Evolutionary conservation across 2,888 invertebrate genomes (phyloP), one percentile per base, ranked within the genome.

Genomic region (Myopa testacea): DNA sequence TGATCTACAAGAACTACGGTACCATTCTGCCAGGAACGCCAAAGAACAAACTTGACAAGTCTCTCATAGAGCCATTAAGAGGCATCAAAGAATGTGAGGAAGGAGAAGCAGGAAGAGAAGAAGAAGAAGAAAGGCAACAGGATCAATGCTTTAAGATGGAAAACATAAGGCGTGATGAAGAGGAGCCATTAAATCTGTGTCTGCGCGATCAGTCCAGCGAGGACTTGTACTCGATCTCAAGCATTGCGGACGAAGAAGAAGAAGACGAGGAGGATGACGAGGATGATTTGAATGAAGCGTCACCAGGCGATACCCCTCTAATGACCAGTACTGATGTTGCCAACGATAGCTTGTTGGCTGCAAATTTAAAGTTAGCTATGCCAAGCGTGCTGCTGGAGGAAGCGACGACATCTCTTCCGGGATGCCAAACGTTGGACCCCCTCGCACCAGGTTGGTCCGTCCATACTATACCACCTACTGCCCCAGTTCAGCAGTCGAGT

Each of bases 1-100:
- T 96, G 65, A 96, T 96, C 82, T 96, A 96, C 85, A 96, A 96
- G 87, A 96, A 96, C 87, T 96, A 96, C 86, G 96, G 96, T 4
- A 96, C 95, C 0, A 95, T 96, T 16, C 92, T 95, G 72, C 95
- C 95, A 0, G 94, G 94, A 0, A 94, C 94, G 10, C 94, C 94
- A 0, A 91, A 90, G 52, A 91, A 91, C 67, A 79, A 93, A 83
- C 91, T 60, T n/a, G 73, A 37, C 26, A 67, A 63, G 16, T 7
- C 65, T 0, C 62, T 62, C 1, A 62, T 26, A 10, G 26, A 37
- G 12, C 14, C 65, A 38, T 4, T 1, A 14, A 65, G 10, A 37
- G 65, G 34, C 3, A 10, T 55, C 16, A 34, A 10, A 26, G 14
- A 38, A 65, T 4, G 2, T 4, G 65, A 37, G 38, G 65, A 65